phyloP scores from a whole-genome alignment of 1,140 invertebrate species.

The Bombus fervidus region DNA sequence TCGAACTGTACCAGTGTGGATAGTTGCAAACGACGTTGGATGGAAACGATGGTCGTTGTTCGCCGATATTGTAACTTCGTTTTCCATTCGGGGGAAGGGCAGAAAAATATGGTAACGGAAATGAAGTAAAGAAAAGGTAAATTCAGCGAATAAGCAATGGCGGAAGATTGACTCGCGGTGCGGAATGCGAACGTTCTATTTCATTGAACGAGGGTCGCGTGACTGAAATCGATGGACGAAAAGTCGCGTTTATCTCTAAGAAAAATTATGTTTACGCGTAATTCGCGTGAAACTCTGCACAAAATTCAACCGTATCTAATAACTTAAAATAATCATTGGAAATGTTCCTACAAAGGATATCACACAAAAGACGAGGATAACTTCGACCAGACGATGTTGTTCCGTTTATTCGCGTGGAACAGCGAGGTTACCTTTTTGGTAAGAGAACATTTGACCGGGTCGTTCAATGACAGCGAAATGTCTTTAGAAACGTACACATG shows the following conservation, averaged over 20 bases:
- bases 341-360: no score
- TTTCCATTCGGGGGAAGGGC: background rate
- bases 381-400: background rate
- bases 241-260: slow-evolving; percentile 14
- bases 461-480: background rate
- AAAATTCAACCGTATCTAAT: no score
- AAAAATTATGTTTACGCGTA: no score
- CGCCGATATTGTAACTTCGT: background rate
- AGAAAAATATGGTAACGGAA: no score
- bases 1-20: no score
- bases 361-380: background rate
- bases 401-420: background rate
- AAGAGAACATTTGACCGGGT: background rate
- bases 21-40: background rate
- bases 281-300: no score
- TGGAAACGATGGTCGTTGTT: background rate
- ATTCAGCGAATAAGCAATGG: background rate
- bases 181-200: background rate
- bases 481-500: background rate
- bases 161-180: background rate
- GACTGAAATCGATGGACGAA: slow-evolving; percentile 27
- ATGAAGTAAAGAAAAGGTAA: background rate
- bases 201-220: slow-evolving; percentile 17
- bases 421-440: background rate
- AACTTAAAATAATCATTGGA: no score